These are phyloP conservation scores for Aleiodes alternator DNA, from an alignment of 2,888 invertebrate genomes.

Conservation along the genomic window DNA sequence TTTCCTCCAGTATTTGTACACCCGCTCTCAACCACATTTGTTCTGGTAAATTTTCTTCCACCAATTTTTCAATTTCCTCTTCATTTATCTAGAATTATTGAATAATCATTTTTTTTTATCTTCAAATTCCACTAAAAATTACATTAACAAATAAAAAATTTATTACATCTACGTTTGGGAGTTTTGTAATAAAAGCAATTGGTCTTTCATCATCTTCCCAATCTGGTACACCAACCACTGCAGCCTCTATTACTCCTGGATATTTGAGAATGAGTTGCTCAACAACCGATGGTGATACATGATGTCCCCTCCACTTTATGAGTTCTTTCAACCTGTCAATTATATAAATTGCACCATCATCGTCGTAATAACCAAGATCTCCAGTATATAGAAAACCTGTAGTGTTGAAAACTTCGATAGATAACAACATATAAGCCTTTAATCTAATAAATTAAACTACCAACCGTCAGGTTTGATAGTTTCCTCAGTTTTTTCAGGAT, in stretches of 20 bases:
- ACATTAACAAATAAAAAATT: conserved; percentile 27
- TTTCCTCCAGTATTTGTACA: conserved; percentile 61
- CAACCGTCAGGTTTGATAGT: conserved; percentile 59
- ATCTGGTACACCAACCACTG: conserved; percentile 60
- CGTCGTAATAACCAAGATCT: conserved; percentile 64
- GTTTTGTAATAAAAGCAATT: conserved; percentile 60
- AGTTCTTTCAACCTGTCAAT: conserved; percentile 65
- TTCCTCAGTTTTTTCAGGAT: conserved; percentile 54
- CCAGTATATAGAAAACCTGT: conserved; percentile 65
- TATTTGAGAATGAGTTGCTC: conserved; percentile 60
- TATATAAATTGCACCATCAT: conserved; percentile 62
- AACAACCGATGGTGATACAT: conserved; percentile 64
- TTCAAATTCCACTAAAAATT: conserved; percentile 34
- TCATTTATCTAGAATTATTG: conserved; percentile 61
- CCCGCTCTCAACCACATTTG: conserved; percentile 64
- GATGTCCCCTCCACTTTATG: conserved; percentile 63
- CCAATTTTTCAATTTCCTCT: conserved; percentile 62
- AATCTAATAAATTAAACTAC: background rate
- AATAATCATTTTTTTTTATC: conserved; percentile 28
- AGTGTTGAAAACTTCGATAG: background rate
- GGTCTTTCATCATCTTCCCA: conserved; percentile 60
- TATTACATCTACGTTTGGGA: conserved; percentile 49
- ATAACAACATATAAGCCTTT: background rate
- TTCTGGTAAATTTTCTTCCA: conserved; percentile 58
- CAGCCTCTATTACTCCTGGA: conserved; percentile 60